phyloP scores from a whole-genome alignment of 2,113 vertebrate genomes.

The Pygoscelis antarcticus region DNA sequence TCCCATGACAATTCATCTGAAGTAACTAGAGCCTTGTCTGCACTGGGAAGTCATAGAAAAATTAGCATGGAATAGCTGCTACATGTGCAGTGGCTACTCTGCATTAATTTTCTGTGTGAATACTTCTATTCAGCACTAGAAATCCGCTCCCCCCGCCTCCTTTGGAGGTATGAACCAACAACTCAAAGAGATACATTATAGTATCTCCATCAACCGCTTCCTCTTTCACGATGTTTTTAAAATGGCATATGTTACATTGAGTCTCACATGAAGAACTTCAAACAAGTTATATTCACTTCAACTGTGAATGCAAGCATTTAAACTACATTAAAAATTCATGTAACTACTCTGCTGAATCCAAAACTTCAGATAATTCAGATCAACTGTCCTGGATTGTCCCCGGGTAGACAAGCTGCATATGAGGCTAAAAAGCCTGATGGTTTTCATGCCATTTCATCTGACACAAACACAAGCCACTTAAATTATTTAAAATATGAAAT shows the following conservation, averaged over 20 bases:
- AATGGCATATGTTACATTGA: background rate
- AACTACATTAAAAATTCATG: background rate
- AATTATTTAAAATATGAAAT: background rate
- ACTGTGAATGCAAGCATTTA: background rate
- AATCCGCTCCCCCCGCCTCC: background rate
- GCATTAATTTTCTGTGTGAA: constrained; percentile 35
- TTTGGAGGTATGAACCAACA: background rate
- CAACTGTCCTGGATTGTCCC: background rate
- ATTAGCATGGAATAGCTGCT: constrained; percentile 47
- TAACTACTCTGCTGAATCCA: background rate
- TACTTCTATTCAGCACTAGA: constrained; percentile 34
- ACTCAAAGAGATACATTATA: background rate
- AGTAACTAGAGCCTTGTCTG: constrained; percentile 9
- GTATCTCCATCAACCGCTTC: background rate
- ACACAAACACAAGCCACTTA: background rate
- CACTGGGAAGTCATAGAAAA: constrained; percentile 12
- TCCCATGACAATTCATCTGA: constrained; percentile 13
- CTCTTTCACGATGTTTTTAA: background rate
- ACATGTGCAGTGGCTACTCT: background rate
- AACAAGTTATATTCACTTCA: background rate
- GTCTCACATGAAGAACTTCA: background rate
- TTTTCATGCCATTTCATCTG: background rate
- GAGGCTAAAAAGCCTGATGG: background rate
- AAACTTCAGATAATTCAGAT: background rate
- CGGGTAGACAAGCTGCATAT: background rate